Evolutionary conservation across 2,888 invertebrate genomes (phyloP), one percentile per base, ranked within the genome.

Genomic region (Conops quadrifasciatus): DNA sequence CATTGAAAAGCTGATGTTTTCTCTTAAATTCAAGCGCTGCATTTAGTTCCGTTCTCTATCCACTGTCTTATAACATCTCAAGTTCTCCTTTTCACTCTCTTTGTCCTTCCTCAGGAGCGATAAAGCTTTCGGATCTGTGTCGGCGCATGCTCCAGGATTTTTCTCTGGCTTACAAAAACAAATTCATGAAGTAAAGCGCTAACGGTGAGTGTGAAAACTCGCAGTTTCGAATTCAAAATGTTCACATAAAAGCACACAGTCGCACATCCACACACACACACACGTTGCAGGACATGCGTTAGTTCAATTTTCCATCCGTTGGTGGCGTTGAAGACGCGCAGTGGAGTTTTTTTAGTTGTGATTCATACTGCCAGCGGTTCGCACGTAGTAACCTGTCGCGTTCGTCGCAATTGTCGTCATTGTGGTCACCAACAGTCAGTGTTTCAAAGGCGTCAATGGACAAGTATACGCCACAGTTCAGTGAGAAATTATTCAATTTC

Each of bases 281-380:
- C n/a, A 19, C 19, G 30, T 45, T 2, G 30, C 13, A 60, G 66
- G 47, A 65, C 53, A 43, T 26, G 51, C 45, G 43, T 70, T 75
- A 78, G 76, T 82, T 79, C 77, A 26, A 28, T 5, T 51, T 15
- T 49, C 73, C 71, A 56, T 72, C 81, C 71, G 66, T 72, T 71
- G 82, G 76, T 75, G 82, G 79, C 82, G 82, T 74, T 73, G 70
- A 69, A 70, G 68, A 59, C 71, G 56, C 36, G 45, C 2, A 43
- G 75, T 36, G 24, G 64, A 77, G 78, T 78, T 82, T 84, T 81
- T 79, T 82, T 80, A 83, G 84, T 83, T 78, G 76, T 77, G 77
- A 80, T 80, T 82, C 78, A 77, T 78, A 80, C 79, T 81, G 74
- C 77, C 77, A 78, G 76, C 77, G 74, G 79, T 78, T 79, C 80